These are phyloP conservation scores for Plagodis dolabraria DNA, from an alignment of 2,888 invertebrate genomes.

Conservation along the genomic window DNA sequence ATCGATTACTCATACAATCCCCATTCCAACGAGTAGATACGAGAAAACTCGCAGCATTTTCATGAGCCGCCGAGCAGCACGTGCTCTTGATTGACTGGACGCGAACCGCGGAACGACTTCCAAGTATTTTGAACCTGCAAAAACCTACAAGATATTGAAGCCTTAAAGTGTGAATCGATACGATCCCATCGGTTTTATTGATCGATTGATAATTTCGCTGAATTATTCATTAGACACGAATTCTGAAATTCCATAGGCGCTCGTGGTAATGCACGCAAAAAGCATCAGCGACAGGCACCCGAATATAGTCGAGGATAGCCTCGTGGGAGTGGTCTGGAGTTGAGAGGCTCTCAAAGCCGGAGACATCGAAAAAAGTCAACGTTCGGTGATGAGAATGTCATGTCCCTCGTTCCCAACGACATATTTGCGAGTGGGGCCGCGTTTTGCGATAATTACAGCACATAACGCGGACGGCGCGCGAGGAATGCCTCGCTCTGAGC, in stretches of 20 bases:
- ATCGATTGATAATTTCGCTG: slow-evolving; percentile 81
- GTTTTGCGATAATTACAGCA: slow-evolving; percentile 83
- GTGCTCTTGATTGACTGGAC: slow-evolving; percentile 72
- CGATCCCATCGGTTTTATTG: slow-evolving; percentile 71
- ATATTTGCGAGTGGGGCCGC: slow-evolving; percentile 81
- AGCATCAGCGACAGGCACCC: slow-evolving; percentile 58
- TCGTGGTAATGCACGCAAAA: slow-evolving; percentile 72
- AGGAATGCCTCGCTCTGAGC: slow-evolving; percentile 79
- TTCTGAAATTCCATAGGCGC: slow-evolving; percentile 72
- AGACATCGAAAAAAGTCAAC: slow-evolving; percentile 69
- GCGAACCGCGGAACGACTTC: slow-evolving; percentile 74
- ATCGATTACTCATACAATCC: slow-evolving; percentile 46
- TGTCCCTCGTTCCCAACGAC: slow-evolving; percentile 82
- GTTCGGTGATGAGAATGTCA: slow-evolving; percentile 84
- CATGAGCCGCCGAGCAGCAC: slow-evolving; percentile 61
- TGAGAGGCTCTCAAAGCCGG: slow-evolving; percentile 61
- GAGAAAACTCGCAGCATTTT: slow-evolving; percentile 62
- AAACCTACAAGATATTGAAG: slow-evolving; percentile 73
- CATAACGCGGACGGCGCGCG: slow-evolving; percentile 78
- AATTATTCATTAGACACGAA: slow-evolving; percentile 82
- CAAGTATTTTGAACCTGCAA: slow-evolving; percentile 76
- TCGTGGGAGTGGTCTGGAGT: slow-evolving; percentile 73
- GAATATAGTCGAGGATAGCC: slow-evolving; percentile 62
- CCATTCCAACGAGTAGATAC: slow-evolving; percentile 61
- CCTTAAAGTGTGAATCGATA: slow-evolving; percentile 83